Evolutionary conservation across 1,140 invertebrate species (phyloP), one percentile per base, ranked within the genome.

Genomic region (Apis florea): DNA sequence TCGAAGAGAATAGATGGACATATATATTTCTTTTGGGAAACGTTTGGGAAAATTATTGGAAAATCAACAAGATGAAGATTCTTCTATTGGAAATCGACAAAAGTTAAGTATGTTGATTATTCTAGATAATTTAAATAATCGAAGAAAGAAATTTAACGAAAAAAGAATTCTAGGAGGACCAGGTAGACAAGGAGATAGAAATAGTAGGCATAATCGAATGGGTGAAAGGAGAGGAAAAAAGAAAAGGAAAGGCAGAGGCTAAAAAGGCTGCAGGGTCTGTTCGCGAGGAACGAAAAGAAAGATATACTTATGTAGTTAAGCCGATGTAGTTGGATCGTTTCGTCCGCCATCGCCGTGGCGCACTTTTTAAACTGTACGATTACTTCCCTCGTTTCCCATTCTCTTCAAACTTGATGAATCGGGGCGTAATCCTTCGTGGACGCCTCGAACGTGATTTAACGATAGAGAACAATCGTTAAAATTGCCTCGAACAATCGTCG

Each of bases 301-400:
- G 91, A 92, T 91, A 89, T 92, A 92, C 89, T 92, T 92, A 90
- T 89, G 91, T 91, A 92, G 91, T 92, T 91, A 90, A 88, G 87
- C 89, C 88, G 82, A 56, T n/a, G n/a, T n/a, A 88, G 87, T 90
- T 92, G 91, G 90, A 92, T 90, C 85, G 72, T 83, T 82, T 82
- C 72, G 84, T 82, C 86, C 89, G 90, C 85, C 84, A 91, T 86
- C 84, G 82, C 85, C 79, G 79, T 81, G 61, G 67, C 71, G 73
- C 40, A 73, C 59, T 84, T 84, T 85, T 89, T 89, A 80, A 68
- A 59, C 75, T 70, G 31, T 59, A 51, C 78, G 76, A 83, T 79
- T 71, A 71, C 64, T 79, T 59, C 53, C 63, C 63, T 49, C 66
- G 53, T 79, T 26, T 63, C 77, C 56, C 63, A 24, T 83, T 70